These are phyloP conservation scores for Thunnus thynnus DNA, from an alignment of 2,113 vertebrate genomes.

Conservation along the genomic window DNA sequence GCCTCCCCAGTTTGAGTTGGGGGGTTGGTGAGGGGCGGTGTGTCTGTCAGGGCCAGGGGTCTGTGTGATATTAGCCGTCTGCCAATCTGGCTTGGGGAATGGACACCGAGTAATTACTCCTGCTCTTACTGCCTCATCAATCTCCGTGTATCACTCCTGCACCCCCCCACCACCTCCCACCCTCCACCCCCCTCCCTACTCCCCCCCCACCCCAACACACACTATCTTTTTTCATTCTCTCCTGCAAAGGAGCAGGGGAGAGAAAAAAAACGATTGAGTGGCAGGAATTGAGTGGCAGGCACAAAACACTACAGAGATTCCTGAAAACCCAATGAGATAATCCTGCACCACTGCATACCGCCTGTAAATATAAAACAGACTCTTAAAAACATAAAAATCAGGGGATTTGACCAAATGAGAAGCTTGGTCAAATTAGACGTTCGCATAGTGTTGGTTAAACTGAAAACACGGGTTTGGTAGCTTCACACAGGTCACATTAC, in stretches of 20 bases:
- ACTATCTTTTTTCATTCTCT: slow-evolving; percentile 78
- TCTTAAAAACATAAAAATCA: slow-evolving; percentile 22
- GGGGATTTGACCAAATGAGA: neutral
- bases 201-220: slow-evolving; percentile 44
- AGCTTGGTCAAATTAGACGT: slow-evolving; percentile 13
- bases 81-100: slow-evolving; percentile 88
- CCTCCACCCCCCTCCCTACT: neutral
- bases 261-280: slow-evolving; percentile 75
- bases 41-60: slow-evolving; percentile 86
- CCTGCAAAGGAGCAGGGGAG: slow-evolving; percentile 63
- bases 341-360: slow-evolving; percentile 21
- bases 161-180: neutral
- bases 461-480: slow-evolving; percentile 20
- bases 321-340: slow-evolving; percentile 64
- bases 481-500: slow-evolving; percentile 7
- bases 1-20: slow-evolving; percentile 70
- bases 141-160: slow-evolving; percentile 84
- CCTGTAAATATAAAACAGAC: slow-evolving; percentile 21
- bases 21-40: slow-evolving; percentile 53
- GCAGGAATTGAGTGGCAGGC: slow-evolving; percentile 61
- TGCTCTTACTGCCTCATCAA: slow-evolving; percentile 90
- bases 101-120: slow-evolving; percentile 89
- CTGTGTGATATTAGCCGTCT: slow-evolving; percentile 90
- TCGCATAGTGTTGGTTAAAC: neutral
- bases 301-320: slow-evolving; percentile 66